Evolutionary conservation across 1,140 invertebrate species (phyloP).

Genomic region (Drosophila suzukii): DNA sequence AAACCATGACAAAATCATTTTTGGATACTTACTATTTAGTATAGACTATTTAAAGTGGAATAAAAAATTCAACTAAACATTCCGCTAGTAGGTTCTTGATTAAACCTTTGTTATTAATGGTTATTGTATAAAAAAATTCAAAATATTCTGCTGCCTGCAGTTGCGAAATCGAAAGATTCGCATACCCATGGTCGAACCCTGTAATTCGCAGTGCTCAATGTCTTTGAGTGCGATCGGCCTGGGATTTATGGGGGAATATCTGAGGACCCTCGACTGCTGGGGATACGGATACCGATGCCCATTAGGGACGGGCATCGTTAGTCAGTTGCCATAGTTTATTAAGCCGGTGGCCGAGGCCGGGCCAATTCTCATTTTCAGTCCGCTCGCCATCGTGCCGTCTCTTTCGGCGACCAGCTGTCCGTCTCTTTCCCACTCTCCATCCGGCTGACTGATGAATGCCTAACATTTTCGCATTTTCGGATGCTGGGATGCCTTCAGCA

Average conservation of each 20-base stretch:
- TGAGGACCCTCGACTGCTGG: neutral
- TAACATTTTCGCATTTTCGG: conserved; percentile 11
- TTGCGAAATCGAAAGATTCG: neutral
- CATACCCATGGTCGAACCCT: neutral
- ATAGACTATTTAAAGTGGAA: no score
- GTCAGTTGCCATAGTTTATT: conserved; percentile 26
- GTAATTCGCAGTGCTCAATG: neutral
- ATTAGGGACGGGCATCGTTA: conserved; percentile 1
- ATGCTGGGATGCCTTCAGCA: conserved; percentile 8
- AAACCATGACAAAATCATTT: no score
- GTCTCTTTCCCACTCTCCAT: neutral
- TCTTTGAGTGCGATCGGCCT: neutral
- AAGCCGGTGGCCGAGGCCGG: neutral
- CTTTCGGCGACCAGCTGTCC: neutral
- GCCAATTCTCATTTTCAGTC: conserved; percentile 13
- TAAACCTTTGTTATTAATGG: no score
- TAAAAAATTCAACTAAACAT: no score
- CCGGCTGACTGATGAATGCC: conserved; percentile 26
- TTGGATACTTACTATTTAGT: no score
- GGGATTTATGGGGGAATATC: neutral
- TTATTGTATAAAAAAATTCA: neutral
- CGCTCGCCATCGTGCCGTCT: neutral
- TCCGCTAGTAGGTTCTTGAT: no score
- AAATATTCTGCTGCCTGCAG: neutral
- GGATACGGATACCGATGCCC: neutral